phyloP scores from a whole-genome alignment of 2,113 vertebrate genomes.

The Lepisosteus oculatus region DNA sequence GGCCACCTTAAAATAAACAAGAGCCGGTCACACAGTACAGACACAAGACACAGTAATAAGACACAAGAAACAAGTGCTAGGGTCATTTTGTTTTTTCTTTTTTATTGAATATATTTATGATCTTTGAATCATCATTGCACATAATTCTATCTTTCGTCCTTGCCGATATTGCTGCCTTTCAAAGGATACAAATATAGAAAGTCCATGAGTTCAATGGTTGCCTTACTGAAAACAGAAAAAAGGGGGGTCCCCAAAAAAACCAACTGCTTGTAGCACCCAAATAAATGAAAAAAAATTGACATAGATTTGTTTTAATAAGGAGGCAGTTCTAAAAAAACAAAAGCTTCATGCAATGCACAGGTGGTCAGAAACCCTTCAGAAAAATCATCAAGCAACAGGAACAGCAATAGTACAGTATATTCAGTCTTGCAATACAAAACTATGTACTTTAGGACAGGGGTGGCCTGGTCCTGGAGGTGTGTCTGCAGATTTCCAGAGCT shows the following conservation, averaged over 20 bases:
- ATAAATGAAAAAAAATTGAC: conserved; percentile 56
- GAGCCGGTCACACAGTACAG: too few species aligned
- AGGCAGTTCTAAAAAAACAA: conserved; percentile 66
- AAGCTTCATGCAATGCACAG: conserved; percentile 71
- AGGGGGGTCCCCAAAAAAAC: conserved; percentile 52
- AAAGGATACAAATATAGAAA: conserved; percentile 78
- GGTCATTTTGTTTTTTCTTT: conserved; percentile 47
- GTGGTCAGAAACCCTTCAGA: conserved; percentile 56
- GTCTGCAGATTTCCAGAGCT: too few species aligned
- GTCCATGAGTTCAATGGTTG: conserved; percentile 55
- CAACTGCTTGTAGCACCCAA: conserved; percentile 43
- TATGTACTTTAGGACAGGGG: conserved; percentile 9
- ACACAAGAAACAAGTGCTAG: too few species aligned
- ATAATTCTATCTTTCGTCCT: conserved; percentile 73
- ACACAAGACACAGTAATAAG: too few species aligned
- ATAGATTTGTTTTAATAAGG: conserved; percentile 45
- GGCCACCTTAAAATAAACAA: too few species aligned
- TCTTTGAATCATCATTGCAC: conserved; percentile 76
- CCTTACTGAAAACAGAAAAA: conserved; percentile 40
- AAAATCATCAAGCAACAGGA: conserved; percentile 33
- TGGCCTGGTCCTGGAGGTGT: too few species aligned
- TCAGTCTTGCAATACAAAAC: conserved; percentile 37
- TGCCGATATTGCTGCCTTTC: conserved; percentile 79
- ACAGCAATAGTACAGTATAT: conserved; percentile 54
- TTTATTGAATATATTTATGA: conserved; percentile 70